phyloP scores from a whole-genome alignment of 2,113 vertebrate genomes.

The Neodon shergylaensis region DNA sequence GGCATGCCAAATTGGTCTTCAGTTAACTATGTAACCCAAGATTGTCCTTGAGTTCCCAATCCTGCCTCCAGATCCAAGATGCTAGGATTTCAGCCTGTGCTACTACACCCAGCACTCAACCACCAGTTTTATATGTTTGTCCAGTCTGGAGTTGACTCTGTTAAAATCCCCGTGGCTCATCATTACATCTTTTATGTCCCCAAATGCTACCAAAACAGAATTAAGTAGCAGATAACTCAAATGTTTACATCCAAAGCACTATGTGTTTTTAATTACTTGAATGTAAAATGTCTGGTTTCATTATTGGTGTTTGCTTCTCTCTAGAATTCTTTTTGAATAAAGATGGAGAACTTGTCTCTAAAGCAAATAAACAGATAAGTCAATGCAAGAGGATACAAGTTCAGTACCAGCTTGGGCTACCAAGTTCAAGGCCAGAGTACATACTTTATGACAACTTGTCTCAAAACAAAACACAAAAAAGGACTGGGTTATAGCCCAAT shows the following conservation, averaged over 20 bases:
- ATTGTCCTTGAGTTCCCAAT: not conserved
- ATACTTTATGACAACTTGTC: not conserved
- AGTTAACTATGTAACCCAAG: not conserved
- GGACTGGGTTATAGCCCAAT: not conserved
- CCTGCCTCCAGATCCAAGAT: not conserved
- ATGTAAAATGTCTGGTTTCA: not conserved
- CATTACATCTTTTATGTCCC: not conserved
- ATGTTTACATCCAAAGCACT: not conserved
- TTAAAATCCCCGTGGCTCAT: not conserved
- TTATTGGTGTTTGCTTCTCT: not conserved
- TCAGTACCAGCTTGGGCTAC: not conserved
- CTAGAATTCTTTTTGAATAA: not conserved
- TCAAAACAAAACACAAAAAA: not conserved
- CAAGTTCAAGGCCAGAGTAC: not conserved
- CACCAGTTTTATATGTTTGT: not conserved
- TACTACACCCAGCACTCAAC: not conserved
- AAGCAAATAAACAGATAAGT: not conserved
- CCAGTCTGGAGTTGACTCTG: not conserved
- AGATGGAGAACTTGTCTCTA: not conserved
- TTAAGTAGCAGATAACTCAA: not conserved
- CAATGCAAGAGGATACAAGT: not conserved
- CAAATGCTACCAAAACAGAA: not conserved
- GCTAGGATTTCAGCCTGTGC: too few species aligned
- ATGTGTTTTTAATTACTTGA: not conserved
- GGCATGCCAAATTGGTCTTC: not conserved